phyloP scores from a whole-genome alignment of 2,113 vertebrate genomes.

The Pseudorectes ferrugineus region DNA sequence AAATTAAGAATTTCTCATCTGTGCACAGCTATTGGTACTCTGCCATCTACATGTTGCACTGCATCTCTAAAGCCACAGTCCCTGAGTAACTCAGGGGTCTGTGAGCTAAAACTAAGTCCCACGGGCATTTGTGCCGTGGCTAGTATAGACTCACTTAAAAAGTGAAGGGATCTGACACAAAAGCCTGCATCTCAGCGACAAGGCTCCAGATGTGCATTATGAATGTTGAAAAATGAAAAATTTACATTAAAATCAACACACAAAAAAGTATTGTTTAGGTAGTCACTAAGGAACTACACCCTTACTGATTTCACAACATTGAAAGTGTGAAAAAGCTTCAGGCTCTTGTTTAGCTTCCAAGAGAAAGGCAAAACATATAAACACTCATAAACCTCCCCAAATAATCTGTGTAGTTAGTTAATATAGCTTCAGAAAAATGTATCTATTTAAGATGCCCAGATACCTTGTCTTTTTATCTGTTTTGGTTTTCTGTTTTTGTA shows the following conservation, averaged over 20 bases:
- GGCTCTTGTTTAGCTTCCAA: not conserved
- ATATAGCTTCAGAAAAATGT: not conserved
- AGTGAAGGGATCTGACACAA: not conserved
- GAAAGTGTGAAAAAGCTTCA: not conserved
- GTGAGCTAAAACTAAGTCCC: not conserved
- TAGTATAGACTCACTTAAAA: not conserved
- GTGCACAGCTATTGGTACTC: not conserved
- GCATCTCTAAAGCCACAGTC: not conserved
- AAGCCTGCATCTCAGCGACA: not conserved
- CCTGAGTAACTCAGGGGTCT: not conserved
- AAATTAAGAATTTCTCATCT: not conserved
- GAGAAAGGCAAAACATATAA: not conserved
- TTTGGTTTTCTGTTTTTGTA: not conserved
- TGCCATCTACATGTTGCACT: not conserved
- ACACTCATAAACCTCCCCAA: not conserved
- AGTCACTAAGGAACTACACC: not conserved
- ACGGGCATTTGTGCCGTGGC: accelerated
- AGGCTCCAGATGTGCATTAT: not conserved
- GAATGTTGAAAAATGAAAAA: not conserved
- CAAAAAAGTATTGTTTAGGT: not conserved
- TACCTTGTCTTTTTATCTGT: not conserved
- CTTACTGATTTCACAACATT: not conserved
- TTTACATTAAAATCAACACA: not conserved
- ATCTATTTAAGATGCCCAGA: not conserved
- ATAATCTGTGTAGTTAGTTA: not conserved